These are phyloP conservation scores for Addax nasomaculatus DNA, from an alignment of 2,113 vertebrate species.

Conservation along the genomic window DNA sequence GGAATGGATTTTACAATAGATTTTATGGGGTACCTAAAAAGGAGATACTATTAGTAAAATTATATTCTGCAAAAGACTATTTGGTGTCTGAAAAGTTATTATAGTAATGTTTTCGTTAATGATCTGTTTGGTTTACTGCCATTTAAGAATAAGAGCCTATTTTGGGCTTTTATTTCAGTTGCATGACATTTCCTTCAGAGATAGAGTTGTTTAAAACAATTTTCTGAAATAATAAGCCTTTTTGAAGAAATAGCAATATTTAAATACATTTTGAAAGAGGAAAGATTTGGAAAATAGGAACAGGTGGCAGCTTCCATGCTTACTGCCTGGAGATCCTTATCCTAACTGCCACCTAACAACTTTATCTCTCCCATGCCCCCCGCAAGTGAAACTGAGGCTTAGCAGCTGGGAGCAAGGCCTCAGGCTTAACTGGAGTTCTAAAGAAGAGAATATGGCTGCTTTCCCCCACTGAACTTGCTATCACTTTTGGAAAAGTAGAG, in stretches of 20 bases:
- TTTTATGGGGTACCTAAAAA: constrained; percentile 37
- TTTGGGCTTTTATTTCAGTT: not conserved
- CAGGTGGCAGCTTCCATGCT: not conserved
- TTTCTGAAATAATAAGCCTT: not conserved
- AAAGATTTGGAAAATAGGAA: not conserved
- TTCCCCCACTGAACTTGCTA: not conserved
- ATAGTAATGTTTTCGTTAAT: not conserved
- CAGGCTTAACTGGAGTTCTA: not conserved
- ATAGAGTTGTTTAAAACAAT: not conserved
- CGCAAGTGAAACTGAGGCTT: not conserved
- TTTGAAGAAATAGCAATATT: not conserved
- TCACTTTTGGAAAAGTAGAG: not conserved
- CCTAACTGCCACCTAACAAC: not conserved
- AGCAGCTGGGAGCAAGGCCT: not conserved
- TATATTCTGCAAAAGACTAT: not conserved
- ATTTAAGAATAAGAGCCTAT: not conserved
- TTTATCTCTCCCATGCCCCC: not conserved
- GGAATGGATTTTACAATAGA: not conserved
- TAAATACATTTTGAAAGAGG: not conserved
- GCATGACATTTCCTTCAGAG: not conserved
- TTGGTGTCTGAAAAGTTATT: constrained; percentile 32
- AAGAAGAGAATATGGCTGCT: not conserved
- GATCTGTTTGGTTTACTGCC: constrained; percentile 29
- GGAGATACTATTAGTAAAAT: constrained; percentile 21
- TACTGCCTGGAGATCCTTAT: not conserved